phyloP scores from a whole-genome alignment of 2,888 invertebrate species.

The Geotrupes spiniger region DNA sequence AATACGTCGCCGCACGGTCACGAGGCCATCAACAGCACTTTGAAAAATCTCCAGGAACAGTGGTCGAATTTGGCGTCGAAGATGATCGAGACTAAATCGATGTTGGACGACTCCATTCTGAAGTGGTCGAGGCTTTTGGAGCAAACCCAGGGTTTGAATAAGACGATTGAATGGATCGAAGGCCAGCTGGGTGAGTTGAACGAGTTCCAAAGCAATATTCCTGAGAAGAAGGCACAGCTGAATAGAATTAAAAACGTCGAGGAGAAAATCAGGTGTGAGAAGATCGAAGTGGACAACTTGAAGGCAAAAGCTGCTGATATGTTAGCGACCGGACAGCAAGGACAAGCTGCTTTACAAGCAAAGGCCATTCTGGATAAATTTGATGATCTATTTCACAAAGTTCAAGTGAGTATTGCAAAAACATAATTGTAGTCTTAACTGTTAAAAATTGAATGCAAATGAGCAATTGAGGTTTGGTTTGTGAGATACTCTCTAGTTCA shows the following conservation, averaged over 20 bases:
- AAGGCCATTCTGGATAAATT: slow-evolving; percentile 83
- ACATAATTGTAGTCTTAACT: neutral
- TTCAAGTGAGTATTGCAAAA: slow-evolving; percentile 56
- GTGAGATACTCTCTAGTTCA: no score
- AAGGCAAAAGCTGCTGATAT: slow-evolving; percentile 84
- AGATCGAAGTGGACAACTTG: slow-evolving; percentile 82
- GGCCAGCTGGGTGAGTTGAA: slow-evolving; percentile 69
- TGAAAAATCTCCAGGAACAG: slow-evolving; percentile 81
- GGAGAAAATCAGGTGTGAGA: slow-evolving; percentile 85
- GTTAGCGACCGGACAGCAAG: slow-evolving; percentile 81
- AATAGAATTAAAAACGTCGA: slow-evolving; percentile 82
- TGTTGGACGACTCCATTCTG: slow-evolving; percentile 83
- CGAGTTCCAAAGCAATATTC: slow-evolving; percentile 75
- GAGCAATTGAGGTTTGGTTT: no score
- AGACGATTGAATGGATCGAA: slow-evolving; percentile 77
- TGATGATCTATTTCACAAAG: slow-evolving; percentile 71
- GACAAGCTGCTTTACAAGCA: slow-evolving; percentile 78
- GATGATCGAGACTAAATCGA: slow-evolving; percentile 87
- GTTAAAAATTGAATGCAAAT: no score
- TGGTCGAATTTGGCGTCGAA: slow-evolving; percentile 85
- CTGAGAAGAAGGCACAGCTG: slow-evolving; percentile 81
- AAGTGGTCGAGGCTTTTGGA: slow-evolving; percentile 90
- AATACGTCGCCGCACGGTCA: slow-evolving; percentile 90
- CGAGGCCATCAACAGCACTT: slow-evolving; percentile 76
- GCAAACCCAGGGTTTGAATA: slow-evolving; percentile 81